Base-by-base conservation (phyloP, 2,888 invertebrate genomes). In the Diploptera punctata region DNA sequence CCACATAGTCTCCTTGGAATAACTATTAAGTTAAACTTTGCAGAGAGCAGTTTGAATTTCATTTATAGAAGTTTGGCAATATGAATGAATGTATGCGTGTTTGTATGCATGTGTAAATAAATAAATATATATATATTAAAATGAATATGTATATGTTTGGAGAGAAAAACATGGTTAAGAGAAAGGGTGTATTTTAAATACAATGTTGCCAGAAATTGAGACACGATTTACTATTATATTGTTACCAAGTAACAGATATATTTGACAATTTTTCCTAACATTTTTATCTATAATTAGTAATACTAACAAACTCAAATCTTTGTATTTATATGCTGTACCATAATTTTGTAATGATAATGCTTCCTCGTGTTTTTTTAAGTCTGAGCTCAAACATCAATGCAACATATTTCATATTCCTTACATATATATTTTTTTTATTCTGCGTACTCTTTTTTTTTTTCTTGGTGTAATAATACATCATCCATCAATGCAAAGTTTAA, bases 201-300 rank as follows among this genome's bases (percentile, higher is more conserved):
- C 62, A 62, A 62, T 44, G 61, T 70, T 61, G 61, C 61, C 49
- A 47, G 61, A 49, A 47, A 61, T 70, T 70, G 49, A 70, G 33
- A 62, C 57, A 60, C 44, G 62, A 44, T 61, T 61, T 70, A 49
- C 62, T 70, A 29, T 54, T 29, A 68, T 49, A 68, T 70, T 70
- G 70, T 70, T 61, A 70, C 70, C 70, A 61, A 70, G 70, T 70
- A 70, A 70, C 70, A 70, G 44, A 69, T 67, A 52, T 52, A 52
- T 67, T 57, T 67, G 31, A 52, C 49, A 67, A 49, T 52, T 67
- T 67, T 67, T 52, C 67, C 43, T 65, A 52, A 67, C 29, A 49
- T 49, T 67, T 67, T 47, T 67, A 67, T 67, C 67, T 67, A n/a
- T n/a, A 19, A 43, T 49, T 18, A 31, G 49, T 67, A 49, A 29